phyloP scores from a whole-genome alignment of 2,888 invertebrate species.

The Limnephilus rhombicus region DNA sequence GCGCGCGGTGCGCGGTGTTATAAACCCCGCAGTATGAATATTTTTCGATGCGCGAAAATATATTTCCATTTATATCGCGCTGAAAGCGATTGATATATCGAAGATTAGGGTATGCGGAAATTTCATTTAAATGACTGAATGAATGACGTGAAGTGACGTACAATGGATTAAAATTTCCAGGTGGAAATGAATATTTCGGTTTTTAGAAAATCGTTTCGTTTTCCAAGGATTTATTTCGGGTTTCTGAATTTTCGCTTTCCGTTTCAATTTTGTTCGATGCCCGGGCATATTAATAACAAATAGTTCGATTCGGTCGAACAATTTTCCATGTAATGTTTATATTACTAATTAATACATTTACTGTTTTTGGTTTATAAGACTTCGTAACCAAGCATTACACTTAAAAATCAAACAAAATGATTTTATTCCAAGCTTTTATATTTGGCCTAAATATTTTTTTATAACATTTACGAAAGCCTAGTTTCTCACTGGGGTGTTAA shows the following conservation, averaged over 20 bases:
- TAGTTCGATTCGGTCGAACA: background rate
- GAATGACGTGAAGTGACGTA: conserved; percentile 48
- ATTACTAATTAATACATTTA: background rate
- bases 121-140: conserved; percentile 46
- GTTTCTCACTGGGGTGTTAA: too few species aligned
- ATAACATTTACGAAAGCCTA: too few species aligned
- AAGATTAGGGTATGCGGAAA: conserved; percentile 39
- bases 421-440: background rate
- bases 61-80: conserved; percentile 49
- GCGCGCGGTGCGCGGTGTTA: background rate
- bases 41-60: conserved; percentile 42
- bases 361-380: background rate
- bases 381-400: background rate
- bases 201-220: conserved; percentile 24
- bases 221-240: conserved; percentile 7
- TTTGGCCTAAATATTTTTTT: too few species aligned
- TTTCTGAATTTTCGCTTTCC: background rate
- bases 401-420: background rate
- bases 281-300: background rate
- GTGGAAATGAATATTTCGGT: conserved; percentile 15
- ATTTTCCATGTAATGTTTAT: background rate
- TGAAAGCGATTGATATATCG: conserved; percentile 48
- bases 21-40: conserved; percentile 49
- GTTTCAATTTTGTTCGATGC: background rate
- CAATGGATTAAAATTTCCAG: conserved; percentile 40